Base-by-base conservation (phyloP, 53 echinoderm and acorn worm genomes). In the Holothuria scabra region DNA sequence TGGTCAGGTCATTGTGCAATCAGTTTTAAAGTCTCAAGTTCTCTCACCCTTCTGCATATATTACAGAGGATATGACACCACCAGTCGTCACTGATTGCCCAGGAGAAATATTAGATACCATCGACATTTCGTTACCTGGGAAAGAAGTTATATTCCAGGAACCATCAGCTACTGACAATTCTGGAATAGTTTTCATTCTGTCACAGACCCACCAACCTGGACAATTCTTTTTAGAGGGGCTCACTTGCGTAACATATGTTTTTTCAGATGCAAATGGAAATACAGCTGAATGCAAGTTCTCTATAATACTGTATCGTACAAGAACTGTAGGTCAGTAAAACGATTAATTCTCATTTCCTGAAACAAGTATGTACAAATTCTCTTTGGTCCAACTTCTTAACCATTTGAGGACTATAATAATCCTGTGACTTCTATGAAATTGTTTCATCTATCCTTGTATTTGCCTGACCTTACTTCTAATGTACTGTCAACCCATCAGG, bases 251-350 rank as follows among this genome's bases (percentile, higher is more conserved):
- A 18, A 66, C 79, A 3, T 79, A 78, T 79, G 67, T 55, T 12
- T 66, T 80, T 59, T 56, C 66, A 18, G 86, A 86, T 56, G 55
- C 79, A 30, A 25, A 24, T 59, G 80, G 80, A 29, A 86, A 86
- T 33, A 23, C 38, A 21, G 38, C 37, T n/a, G 49, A n/a, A 21
- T 74, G 74, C 44, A 8, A 12, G 12, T 74, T 74, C 22, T 1
- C 0, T 20, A 48, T 74, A 16, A 74, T 46, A 9, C 30, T 41
- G 41, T 8, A 41, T 0, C 2, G 3, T 41, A 41, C 41, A 5
- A 8, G 10, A 41, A 0, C 2, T 41, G 41, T 41, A 41, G 41
- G 41, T 41, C 6, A 41, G 41, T 41, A 10, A 41, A 41, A 41
- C 7, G 7, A 41, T 41, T 41, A 8, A 8, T 41, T 8, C 41